Evolutionary conservation across 2,888 invertebrate genomes (phyloP), one percentile per base, ranked within the genome.

Genomic region (Leptopterna dolabrata): DNA sequence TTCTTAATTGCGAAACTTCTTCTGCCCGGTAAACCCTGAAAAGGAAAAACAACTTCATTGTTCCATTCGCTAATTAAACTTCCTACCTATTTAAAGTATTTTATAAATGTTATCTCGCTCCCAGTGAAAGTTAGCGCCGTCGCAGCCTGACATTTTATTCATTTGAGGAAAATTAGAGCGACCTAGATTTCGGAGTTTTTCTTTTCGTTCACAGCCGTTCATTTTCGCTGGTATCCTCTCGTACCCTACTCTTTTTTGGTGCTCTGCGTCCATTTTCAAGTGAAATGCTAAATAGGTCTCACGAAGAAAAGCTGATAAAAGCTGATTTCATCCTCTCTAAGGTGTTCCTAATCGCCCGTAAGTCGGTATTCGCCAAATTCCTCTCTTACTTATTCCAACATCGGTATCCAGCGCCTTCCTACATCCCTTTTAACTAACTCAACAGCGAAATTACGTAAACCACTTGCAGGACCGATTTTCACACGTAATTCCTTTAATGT

Each of bases 31-130:
- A 51, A 81, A 55, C 45, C 55, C 29, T 81, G 27, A 29, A 55
- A 81, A 30, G 81, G 45, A 81, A 81, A 81, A 81, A 81, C 51
- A 47, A 81, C 51, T 55, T 51, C 81, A 81, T 81, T 36, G 81
- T 81, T 30, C 81, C 51, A 45, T 81, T 81, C 55, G 55, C 81
- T 81, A 81, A 81, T 81, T 81, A 81, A 81, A 81, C 51, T 81
- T 29, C 81, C 55, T 45, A 78, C 81, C 81, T 81, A 81, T 55
- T 81, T 51, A 45, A 30, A 81, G 81, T 81, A 30, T 51, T 81
- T 81, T 51, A 81, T 81, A 81, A 45, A 55, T 55, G 55, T 81
- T 55, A 47, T 47, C 55, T 81, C 19, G 55, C 81, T 55, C 36
- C 51, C 30, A 47, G 6, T 45, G 51, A 16, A 30, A 51, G 51